Percentiles rank a stretch among this genome's conserved stretches.
Conservation (phyloP, 2,888 invertebrate species). For the Conus canariensis region DNA sequence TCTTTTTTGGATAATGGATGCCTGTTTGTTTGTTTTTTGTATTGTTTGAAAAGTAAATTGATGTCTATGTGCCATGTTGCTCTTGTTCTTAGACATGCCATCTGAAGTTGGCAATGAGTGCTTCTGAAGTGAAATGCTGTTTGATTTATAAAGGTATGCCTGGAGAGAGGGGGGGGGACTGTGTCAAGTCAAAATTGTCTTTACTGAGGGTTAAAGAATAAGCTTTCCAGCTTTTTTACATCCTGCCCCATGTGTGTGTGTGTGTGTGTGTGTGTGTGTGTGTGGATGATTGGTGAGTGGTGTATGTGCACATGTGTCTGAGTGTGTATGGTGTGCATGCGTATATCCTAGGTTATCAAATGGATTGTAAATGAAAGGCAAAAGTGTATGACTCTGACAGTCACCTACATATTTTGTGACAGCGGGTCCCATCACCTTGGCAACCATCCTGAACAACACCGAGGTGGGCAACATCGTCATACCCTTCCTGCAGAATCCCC, state of each 20-base stretch:
- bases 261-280: neutral
- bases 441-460: conserved; percentile 52
- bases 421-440: conserved; percentile 56
- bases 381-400: no score
- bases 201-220: no score
- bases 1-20: neutral
- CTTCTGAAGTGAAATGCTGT: no score
- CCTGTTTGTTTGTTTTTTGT: neutral
- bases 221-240: no score
- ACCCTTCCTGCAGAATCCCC: conserved; percentile 49
- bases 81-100: no score
- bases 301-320: neutral
- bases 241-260: neutral
- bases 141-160: no score
- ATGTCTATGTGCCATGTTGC: no score
- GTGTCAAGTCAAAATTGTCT: no score
- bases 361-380: no score
- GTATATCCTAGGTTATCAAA: neutral
- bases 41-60: no score
- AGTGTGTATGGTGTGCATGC: conserved; percentile 10
- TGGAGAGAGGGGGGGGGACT: no score
- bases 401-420: neutral
- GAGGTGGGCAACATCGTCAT: conserved; percentile 50
- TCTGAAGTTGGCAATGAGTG: no score
- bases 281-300: neutral